These are phyloP conservation scores for Heliconius aoede DNA, from an alignment of 2,888 invertebrate genomes.

Conservation along the genomic window DNA sequence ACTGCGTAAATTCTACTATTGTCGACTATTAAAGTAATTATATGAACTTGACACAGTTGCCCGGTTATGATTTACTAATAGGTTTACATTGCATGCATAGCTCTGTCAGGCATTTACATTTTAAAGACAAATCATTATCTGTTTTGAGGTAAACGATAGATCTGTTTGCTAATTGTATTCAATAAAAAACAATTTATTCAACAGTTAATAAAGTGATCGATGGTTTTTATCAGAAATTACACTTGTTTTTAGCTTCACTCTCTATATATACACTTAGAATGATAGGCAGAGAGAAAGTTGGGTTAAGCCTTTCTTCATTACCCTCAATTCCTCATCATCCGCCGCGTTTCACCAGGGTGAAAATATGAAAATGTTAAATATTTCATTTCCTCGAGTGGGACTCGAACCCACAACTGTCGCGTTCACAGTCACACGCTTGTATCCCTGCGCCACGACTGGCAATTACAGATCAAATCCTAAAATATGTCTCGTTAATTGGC, in stretches of 20 bases:
- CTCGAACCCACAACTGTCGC: no score
- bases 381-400: no score
- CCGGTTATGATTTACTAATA: slow-evolving; percentile 44
- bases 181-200: slow-evolving; percentile 5
- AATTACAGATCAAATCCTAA: not conserved
- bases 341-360: no score
- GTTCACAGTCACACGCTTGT: no score
- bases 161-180: not conserved
- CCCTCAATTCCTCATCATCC: no score
- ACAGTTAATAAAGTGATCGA: not conserved
- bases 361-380: no score
- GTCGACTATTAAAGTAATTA: slow-evolving; percentile 43
- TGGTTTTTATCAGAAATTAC: not conserved
- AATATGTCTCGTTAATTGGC: not conserved
- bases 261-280: no score
- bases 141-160: not conserved
- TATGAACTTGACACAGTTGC: slow-evolving; percentile 46
- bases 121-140: slow-evolving; percentile 28
- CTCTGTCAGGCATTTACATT: slow-evolving; percentile 41
- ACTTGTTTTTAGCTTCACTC: no score
- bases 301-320: no score
- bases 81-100: slow-evolving; percentile 43
- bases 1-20: slow-evolving; percentile 37
- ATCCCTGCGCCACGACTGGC: no score
- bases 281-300: no score